Percentiles rank a stretch among this genome's conserved stretches.
These are phyloP conservation scores for Cariama cristata DNA, from an alignment of 2,113 vertebrate genomes.

Conservation along the genomic window DNA sequence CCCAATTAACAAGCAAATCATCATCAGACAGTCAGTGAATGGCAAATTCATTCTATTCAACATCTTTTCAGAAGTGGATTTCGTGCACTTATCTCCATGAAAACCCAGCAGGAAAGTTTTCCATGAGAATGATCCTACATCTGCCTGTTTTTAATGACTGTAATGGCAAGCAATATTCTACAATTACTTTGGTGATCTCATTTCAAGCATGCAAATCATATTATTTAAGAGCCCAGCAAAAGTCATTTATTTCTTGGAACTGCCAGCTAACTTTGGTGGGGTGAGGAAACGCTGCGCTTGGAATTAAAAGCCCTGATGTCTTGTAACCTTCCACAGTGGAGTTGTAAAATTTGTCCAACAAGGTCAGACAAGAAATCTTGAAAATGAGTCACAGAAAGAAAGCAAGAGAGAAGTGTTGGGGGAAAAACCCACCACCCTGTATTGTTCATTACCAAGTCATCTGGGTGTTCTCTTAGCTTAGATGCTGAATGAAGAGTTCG, in stretches of 20 bases:
- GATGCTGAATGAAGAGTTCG: neutral
- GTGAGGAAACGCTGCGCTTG: neutral
- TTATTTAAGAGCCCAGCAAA: slow-evolving; percentile 78
- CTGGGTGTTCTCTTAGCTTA: neutral
- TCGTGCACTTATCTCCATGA: slow-evolving; percentile 84
- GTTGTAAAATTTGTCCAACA: slow-evolving; percentile 52
- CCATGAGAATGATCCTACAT: slow-evolving; percentile 80
- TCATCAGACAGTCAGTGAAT: slow-evolving; percentile 83
- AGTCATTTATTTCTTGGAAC: slow-evolving; percentile 77
- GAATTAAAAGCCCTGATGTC: slow-evolving; percentile 53
- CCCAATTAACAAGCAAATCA: slow-evolving; percentile 84
- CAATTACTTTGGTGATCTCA: slow-evolving; percentile 79
- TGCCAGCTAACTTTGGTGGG: slow-evolving; percentile 65
- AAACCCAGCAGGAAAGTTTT: slow-evolving; percentile 84
- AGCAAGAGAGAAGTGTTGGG: neutral
- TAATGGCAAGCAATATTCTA: slow-evolving; percentile 82
- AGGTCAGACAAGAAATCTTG: slow-evolving; percentile 51
- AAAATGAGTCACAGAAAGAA: neutral
- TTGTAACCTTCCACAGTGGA: neutral
- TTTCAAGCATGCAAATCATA: slow-evolving; percentile 81
- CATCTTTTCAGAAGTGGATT: slow-evolving; percentile 83
- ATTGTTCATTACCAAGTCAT: neutral
- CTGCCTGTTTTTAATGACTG: slow-evolving; percentile 82
- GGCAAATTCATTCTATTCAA: slow-evolving; percentile 83
- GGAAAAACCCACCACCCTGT: rapidly evolving